Base-by-base conservation (phyloP, 2,888 invertebrate species). In the Polymixis lichenea region DNA sequence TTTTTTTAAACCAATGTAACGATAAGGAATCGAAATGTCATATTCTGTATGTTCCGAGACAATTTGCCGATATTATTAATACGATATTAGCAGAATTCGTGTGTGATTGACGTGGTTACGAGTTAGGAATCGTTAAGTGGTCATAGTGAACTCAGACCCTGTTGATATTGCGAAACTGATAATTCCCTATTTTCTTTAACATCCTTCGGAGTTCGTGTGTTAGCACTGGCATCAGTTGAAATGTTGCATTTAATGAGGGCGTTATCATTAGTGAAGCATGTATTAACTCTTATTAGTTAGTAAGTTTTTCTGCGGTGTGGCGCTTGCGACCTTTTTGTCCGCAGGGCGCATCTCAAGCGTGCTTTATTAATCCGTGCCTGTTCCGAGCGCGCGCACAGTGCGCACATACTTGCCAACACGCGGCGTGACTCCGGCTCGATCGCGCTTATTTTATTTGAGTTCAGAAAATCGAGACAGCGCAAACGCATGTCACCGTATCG, bases 291-390 rank as follows among this genome's bases (percentile, higher is more conserved):
- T 22, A 17, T 2, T 32, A 32, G 32, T 3, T 46, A 64, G 38
- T 51, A 5, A n/a, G 66, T 28, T 15, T n/a, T 11, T 38, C 28
- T 25, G 19, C 32, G 46, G 22, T 7, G 46, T n/a, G 78, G 32
- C 66, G 65, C 60, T 61, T 80, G 56, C 7, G 65, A 62, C 74
- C 9, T 74, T 67, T 49, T 9, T 28, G 49, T 19, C 17, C 46
- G n/a, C n/a, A 19, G n/a, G 32, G 73, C 22, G 28, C 65, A 17
- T 46, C 55, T 38, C 38, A 43, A 60, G 28, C 22, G 13, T 55
- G 55, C 78, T 55, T 74, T 80, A 80, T 62, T 78, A 78, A 22
- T 7, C 2, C 49, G 78, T 51, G 66, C 38, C 4, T n/a, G 55
- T 28, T 25, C 61, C 19, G 66, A 62, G 15, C 25, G 55, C 25